Evolutionary conservation across 2,888 invertebrate genomes (phyloP).

Genomic region (Helicoverpa assulta): DNA sequence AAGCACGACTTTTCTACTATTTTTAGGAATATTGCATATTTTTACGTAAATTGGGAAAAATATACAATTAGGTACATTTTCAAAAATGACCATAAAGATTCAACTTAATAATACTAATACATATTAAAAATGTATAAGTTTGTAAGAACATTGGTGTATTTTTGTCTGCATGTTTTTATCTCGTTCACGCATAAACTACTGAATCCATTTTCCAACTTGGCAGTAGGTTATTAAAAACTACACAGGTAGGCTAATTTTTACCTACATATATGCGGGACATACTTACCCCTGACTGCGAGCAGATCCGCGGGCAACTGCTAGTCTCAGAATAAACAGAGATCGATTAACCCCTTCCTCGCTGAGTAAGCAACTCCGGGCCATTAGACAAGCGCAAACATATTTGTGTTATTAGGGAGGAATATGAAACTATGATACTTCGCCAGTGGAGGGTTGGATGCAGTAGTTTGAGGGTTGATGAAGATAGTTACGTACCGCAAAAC

Average conservation of each 20-base stretch:
- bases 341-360: slow-evolving; percentile 72
- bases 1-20: slow-evolving; percentile 1
- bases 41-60: slow-evolving; percentile 24
- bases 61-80: slow-evolving; percentile 3
- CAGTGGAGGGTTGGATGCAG: slow-evolving; percentile 26
- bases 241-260: no score
- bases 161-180: no score
- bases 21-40: slow-evolving; percentile 18
- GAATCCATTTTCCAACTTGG: no score
- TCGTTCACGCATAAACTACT: neutral
- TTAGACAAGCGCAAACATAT: slow-evolving; percentile 72
- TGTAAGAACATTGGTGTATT: no score
- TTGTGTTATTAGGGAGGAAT: slow-evolving; percentile 59
- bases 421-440: slow-evolving; percentile 55
- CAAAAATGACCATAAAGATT: no score
- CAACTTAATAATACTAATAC: no score
- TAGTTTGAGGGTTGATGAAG: neutral
- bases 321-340: slow-evolving; percentile 70
- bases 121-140: no score
- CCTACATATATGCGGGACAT: no score
- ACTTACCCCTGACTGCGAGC: no score
- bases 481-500: neutral
- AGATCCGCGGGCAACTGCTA: no score
- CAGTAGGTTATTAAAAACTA: no score
- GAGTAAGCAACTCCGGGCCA: slow-evolving; percentile 66